These are phyloP conservation scores for Drosophila stalkeri DNA, from an alignment of 2,888 invertebrate species.

Conservation along the genomic window DNA sequence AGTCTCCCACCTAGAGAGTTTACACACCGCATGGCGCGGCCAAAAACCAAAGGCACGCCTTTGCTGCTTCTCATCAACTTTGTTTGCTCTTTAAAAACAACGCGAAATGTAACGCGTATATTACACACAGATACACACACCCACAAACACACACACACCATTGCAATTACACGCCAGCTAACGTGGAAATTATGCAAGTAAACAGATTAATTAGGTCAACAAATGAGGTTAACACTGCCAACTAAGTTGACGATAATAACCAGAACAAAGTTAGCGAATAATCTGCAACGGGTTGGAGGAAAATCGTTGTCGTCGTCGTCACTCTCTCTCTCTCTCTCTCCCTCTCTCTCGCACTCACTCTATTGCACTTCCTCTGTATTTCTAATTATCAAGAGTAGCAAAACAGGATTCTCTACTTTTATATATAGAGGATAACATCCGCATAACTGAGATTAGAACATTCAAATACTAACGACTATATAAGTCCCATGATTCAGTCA, in stretches of 20 bases:
- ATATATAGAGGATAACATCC: constrained; percentile 18
- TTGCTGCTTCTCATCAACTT: constrained; percentile 62
- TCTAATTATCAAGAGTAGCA: constrained; percentile 3
- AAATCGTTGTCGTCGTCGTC: background rate
- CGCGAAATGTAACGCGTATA: constrained; percentile 62
- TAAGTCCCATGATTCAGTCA: constrained; percentile 1
- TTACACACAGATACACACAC: constrained; percentile 22
- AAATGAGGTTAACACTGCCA: constrained; percentile 46
- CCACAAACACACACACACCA: constrained; percentile 15
- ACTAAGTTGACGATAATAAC: constrained; percentile 18
- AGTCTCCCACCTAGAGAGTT: constrained; percentile 11
- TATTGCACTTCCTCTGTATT: background rate
- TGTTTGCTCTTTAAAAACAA: constrained; percentile 71
- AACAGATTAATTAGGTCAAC: constrained; percentile 77
- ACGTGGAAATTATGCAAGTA: constrained; percentile 80
- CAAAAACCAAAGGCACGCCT: constrained; percentile 64
- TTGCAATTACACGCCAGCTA: constrained; percentile 67
- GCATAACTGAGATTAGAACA: constrained; percentile 3
- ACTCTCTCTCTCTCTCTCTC: background rate
- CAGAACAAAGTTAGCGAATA: constrained; percentile 22
- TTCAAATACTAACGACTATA: background rate
- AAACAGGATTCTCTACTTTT: constrained; percentile 3
- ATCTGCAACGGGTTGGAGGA: background rate
- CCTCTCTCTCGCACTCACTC: background rate
- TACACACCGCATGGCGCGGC: constrained; percentile 22